Base-by-base conservation (phyloP, 23 tunicate genomes). In the Halocynthia roretzi region DNA sequence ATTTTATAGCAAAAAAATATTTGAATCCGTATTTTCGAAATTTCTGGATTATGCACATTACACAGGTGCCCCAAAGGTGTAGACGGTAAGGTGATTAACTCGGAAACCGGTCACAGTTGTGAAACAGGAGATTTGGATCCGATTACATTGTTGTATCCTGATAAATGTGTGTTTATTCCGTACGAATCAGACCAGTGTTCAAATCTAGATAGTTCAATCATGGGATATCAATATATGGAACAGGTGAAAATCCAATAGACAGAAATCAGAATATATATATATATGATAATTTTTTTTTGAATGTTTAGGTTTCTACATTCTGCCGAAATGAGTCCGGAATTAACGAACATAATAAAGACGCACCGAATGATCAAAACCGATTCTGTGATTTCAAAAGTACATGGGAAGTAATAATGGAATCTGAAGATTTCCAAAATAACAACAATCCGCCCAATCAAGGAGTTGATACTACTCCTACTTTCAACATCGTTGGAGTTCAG, bases 331-430 rank as follows among this genome's bases (percentile, higher is more conserved):
- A 18, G n/a, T 12, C 48, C 19, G 72, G 19, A 15, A 21, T 21
- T 22, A 85, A 85, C 48, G 0, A 58, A 14, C 87, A 83, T 52
- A 88, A 88, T 87, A 66, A 51, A 52, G 77, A 83, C 7, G 95
- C 95, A 8, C 95, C 87, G 40, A 88, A 88, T 64, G 87, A 88
- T 50, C 95, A 88, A 57, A 88, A 88, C 76, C 63, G 95, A 67
- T 51, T 88, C 67, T 88, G 95, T 83, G 70, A 75, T 64, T 70
- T 60, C 6, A 62, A 68, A 21, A 88, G 95, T 56, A 54, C 62
- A 9, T 88, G 95, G 95, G 83, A 83, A 31, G 87, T 88, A 21
- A 88, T 88, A 8, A 51, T 51, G 60, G 23, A 74, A 5, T 83
- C 87, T 6, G 8, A 14, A 8, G 95, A 88, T 78, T 88, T 88